Percentiles rank a stretch among this genome's conserved stretches.
phyloP scores from a whole-genome alignment of 2,113 vertebrate species.

The Psephotus haematonotus region DNA sequence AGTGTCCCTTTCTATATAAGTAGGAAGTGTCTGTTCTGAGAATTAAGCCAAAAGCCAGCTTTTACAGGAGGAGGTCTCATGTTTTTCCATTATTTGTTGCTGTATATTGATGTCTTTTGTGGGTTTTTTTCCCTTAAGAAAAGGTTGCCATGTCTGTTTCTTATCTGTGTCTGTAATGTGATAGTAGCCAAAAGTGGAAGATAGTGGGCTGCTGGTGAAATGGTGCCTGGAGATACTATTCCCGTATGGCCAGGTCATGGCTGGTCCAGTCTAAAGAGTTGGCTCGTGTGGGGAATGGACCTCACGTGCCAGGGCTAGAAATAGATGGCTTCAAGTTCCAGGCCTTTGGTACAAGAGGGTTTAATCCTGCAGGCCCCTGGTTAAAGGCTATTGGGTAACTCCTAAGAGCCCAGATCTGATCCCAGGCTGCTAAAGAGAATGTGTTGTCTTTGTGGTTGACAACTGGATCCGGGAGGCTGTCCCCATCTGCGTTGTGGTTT shows the following conservation, averaged over 20 bases:
- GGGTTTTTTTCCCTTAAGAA: not conserved
- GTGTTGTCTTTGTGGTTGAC: not conserved
- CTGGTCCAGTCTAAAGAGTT: not conserved
- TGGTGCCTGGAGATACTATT: not conserved
- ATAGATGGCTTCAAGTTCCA: not conserved
- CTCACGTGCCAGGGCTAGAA: not conserved
- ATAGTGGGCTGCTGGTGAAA: not conserved
- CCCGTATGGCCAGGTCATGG: fast-evolving
- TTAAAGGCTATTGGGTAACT: not conserved
- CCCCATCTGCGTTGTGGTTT: fast-evolving
- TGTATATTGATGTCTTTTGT: not conserved
- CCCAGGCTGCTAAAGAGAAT: not conserved
- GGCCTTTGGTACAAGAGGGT: not conserved
- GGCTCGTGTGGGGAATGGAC: fast-evolving
- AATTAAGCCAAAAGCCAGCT: not conserved
- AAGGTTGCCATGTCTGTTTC: not conserved
- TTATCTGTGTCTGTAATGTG: not conserved
- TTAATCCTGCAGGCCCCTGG: not conserved
- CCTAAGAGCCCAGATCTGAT: not conserved
- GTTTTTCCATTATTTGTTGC: not conserved
- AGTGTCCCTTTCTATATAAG: not conserved
- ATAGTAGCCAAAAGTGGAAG: fast-evolving
- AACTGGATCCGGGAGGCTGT: fast-evolving
- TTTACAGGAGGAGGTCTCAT: not conserved
- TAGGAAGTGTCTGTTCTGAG: not conserved